phyloP scores from a whole-genome alignment of 2,797 vertebrate genomes.

The Karalla daura region DNA sequence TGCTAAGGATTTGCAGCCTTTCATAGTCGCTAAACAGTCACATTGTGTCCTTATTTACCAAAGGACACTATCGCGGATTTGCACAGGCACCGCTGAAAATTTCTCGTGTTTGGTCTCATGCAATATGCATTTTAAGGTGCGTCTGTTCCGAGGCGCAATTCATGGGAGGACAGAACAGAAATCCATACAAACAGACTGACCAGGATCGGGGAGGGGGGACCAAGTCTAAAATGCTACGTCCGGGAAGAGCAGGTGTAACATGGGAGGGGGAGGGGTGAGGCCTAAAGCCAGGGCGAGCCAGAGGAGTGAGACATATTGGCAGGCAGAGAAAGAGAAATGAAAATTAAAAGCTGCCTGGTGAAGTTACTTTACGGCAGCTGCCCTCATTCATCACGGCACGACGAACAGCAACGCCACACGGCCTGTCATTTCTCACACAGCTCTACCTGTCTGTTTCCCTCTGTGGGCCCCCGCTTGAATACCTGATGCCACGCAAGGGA shows the following conservation, averaged over 20 bases:
- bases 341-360: slow-evolving; percentile 23
- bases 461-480: slow-evolving; percentile 28
- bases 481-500: slow-evolving; percentile 29
- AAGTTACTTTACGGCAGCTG: slow-evolving; percentile 19
- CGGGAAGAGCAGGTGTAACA: slow-evolving; percentile 33
- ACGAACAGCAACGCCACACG: slow-evolving; percentile 2
- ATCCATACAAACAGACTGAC: slow-evolving; percentile 48
- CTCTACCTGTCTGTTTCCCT: slow-evolving; percentile 8
- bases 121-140: slow-evolving; percentile 17
- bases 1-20: neutral
- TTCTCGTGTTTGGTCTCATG: neutral
- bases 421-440: slow-evolving; percentile 10
- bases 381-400: neutral
- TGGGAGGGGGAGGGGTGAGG: slow-evolving; percentile 17
- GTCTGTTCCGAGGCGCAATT: slow-evolving; percentile 15
- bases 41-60: neutral
- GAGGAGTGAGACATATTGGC: neutral
- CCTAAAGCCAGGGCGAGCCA: neutral
- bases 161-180: slow-evolving; percentile 33
- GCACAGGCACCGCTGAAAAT: neutral
- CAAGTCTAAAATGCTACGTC: slow-evolving; percentile 28
- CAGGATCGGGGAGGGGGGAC: slow-evolving; percentile 22
- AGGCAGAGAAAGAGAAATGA: neutral
- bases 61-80: neutral
- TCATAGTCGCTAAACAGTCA: neutral